phyloP scores from a whole-genome alignment of 2,113 vertebrate genomes.

The Malurus cyaneus region DNA sequence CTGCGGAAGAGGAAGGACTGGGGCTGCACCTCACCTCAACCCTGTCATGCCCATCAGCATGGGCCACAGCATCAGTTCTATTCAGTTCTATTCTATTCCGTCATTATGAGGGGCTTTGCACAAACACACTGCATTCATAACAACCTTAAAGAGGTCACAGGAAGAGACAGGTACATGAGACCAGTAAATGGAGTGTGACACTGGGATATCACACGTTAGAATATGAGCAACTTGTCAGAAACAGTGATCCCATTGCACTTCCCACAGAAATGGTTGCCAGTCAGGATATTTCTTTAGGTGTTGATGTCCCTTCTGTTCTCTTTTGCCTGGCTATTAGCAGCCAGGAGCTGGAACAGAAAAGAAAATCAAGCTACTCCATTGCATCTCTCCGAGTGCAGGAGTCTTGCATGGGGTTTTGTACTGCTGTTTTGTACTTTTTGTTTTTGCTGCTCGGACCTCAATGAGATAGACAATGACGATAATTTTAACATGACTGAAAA shows the following conservation, averaged over 20 bases:
- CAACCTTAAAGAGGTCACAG: background rate
- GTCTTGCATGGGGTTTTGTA: background rate
- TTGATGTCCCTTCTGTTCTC: background rate
- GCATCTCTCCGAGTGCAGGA: background rate
- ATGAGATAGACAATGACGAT: background rate
- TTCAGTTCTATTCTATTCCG: background rate
- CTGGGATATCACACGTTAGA: fast-evolving
- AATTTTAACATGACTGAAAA: background rate
- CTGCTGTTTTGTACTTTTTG: background rate
- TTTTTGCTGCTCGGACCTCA: background rate
- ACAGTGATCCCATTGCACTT: background rate
- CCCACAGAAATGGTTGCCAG: background rate
- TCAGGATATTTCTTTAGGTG: background rate
- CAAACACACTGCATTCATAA: background rate
- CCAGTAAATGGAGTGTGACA: background rate
- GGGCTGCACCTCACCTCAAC: background rate
- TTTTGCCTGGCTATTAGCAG: background rate
- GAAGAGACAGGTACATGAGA: background rate
- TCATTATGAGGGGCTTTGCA: background rate
- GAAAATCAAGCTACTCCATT: background rate
- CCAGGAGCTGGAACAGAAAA: background rate
- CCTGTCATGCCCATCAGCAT: background rate
- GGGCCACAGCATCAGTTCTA: background rate
- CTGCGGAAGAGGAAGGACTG: background rate
- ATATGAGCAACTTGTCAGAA: background rate